phyloP scores from a whole-genome alignment of 2,888 invertebrate species.

The Chymomyza amoena region DNA sequence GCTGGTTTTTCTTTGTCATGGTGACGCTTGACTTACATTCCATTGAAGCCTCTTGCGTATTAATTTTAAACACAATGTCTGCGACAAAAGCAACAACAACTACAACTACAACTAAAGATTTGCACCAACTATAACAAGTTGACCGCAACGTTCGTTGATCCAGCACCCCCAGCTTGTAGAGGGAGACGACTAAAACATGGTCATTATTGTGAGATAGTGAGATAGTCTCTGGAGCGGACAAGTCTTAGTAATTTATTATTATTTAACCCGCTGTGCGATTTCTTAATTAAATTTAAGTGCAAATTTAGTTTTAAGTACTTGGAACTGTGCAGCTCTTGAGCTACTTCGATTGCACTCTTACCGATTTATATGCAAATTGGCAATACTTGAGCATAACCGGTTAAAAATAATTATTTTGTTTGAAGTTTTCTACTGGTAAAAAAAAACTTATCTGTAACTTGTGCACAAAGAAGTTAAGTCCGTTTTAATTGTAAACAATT shows the following conservation, averaged over 20 bases:
- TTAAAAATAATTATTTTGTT: no score
- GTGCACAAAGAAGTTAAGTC: no score
- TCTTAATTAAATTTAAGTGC: slow-evolving; percentile 65
- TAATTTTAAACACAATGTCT: slow-evolving; percentile 64
- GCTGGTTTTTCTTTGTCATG: slow-evolving; percentile 24
- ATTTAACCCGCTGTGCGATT: slow-evolving; percentile 40
- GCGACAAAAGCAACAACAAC: slow-evolving; percentile 38
- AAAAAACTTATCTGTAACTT: no score
- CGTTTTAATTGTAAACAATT: no score
- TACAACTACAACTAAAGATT: slow-evolving; percentile 11
- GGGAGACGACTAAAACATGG: slow-evolving; percentile 15
- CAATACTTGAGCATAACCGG: no score
- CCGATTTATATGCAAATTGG: background rate
- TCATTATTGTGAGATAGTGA: no score
- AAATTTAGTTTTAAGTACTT: slow-evolving; percentile 57
- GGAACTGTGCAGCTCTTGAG: background rate
- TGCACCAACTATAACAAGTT: slow-evolving; percentile 47
- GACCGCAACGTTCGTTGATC: slow-evolving; percentile 71
- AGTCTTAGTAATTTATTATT: slow-evolving; percentile 2
- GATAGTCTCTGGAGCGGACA: slow-evolving; percentile 6
- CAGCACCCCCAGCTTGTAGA: slow-evolving; percentile 24
- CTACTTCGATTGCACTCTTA: background rate
- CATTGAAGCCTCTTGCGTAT: slow-evolving; percentile 35
- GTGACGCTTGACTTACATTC: slow-evolving; percentile 69
- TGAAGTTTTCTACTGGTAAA: no score